Percentiles rank a stretch among this genome's conserved stretches.
These are phyloP conservation scores for Anthoptus insignis DNA, from an alignment of 2,888 invertebrate species.

Conservation along the genomic window DNA sequence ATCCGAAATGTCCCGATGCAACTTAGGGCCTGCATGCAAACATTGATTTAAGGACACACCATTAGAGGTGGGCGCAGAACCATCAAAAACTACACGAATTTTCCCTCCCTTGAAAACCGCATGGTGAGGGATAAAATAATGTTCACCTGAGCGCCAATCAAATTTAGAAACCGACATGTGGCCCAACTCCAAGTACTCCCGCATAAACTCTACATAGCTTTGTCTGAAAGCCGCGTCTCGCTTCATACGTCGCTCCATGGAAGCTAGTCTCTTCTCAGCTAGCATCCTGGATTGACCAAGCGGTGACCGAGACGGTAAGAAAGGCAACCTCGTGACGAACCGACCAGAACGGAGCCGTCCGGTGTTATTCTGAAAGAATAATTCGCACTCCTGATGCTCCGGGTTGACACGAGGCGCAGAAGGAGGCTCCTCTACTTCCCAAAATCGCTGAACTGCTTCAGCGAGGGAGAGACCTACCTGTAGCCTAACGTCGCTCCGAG, in stretches of 20 bases:
- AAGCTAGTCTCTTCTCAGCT: slow-evolving; percentile 1
- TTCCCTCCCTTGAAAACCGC: slow-evolving; percentile 16
- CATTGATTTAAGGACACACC: background rate
- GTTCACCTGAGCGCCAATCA: slow-evolving; percentile 13
- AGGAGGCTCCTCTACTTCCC: slow-evolving; percentile 2
- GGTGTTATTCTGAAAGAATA: slow-evolving; percentile 10
- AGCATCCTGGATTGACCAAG: slow-evolving; percentile 6
- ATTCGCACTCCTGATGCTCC: background rate
- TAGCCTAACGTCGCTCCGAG: background rate
- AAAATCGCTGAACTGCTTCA: background rate
- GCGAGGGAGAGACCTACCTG: slow-evolving; percentile 4
- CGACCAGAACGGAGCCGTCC: slow-evolving; percentile 28
- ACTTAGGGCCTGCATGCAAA: slow-evolving; percentile 14
- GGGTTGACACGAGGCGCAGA: background rate
- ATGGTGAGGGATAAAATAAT: slow-evolving; percentile 27
- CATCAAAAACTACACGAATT: slow-evolving; percentile 16
- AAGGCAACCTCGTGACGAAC: slow-evolving; percentile 14
- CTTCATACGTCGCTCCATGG: background rate
- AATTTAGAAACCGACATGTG: slow-evolving; percentile 24
- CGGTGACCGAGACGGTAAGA: background rate
- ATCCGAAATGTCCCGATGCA: slow-evolving; percentile 16
- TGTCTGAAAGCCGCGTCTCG: background rate
- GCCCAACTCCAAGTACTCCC: slow-evolving; percentile 9
- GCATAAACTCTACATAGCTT: slow-evolving; percentile 8
- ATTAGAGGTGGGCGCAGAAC: slow-evolving; percentile 7